These are phyloP conservation scores for Caenorhabditis sulstoni DNA, from an alignment of 2,888 invertebrate species.

Conservation along the genomic window DNA sequence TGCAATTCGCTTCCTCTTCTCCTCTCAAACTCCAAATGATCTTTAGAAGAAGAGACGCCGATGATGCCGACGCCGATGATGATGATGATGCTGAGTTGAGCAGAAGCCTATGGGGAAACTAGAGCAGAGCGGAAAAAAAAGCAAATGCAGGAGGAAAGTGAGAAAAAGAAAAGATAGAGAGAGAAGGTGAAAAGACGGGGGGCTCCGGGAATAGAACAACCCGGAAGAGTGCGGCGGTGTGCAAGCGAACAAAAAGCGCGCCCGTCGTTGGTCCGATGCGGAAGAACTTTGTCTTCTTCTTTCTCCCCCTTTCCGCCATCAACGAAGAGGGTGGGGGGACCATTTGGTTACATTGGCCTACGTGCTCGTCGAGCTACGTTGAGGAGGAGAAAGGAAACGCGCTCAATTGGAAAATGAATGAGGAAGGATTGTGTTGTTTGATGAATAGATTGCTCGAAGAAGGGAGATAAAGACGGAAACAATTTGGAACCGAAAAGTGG, in stretches of 20 bases:
- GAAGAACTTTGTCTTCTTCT: slow-evolving; percentile 10
- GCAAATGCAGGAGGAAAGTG: neutral
- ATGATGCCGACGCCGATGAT: slow-evolving; percentile 34
- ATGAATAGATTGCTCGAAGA: slow-evolving; percentile 16
- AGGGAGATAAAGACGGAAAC: neutral
- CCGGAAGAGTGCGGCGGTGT: slow-evolving; percentile 42
- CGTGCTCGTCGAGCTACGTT: slow-evolving; percentile 19
- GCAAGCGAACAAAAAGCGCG: slow-evolving; percentile 51
- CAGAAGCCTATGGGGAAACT: slow-evolving; percentile 11
- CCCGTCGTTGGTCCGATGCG: slow-evolving; percentile 7
- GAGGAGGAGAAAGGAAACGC: slow-evolving; percentile 16
- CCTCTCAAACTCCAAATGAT: slow-evolving; percentile 20
- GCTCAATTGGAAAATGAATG: slow-evolving; percentile 51
- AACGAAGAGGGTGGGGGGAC: too few relatives aligned
- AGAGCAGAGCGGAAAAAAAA: slow-evolving; percentile 18
- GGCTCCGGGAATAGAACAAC: slow-evolving; percentile 49
- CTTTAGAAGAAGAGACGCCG: slow-evolving; percentile 38
- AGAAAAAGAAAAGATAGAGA: neutral
- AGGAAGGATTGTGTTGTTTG: slow-evolving; percentile 37
- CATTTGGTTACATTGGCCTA: slow-evolving; percentile 37
- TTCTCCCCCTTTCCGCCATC: neutral
- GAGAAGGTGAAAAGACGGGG: slow-evolving; percentile 1
- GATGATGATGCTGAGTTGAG: slow-evolving; percentile 19
- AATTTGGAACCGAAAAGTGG: neutral
- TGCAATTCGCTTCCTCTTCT: slow-evolving; percentile 29